Percentiles rank a stretch among this genome's conserved stretches.
These are phyloP conservation scores for Naja naja DNA, from an alignment of 2,113 vertebrate species.

Conservation along the genomic window DNA sequence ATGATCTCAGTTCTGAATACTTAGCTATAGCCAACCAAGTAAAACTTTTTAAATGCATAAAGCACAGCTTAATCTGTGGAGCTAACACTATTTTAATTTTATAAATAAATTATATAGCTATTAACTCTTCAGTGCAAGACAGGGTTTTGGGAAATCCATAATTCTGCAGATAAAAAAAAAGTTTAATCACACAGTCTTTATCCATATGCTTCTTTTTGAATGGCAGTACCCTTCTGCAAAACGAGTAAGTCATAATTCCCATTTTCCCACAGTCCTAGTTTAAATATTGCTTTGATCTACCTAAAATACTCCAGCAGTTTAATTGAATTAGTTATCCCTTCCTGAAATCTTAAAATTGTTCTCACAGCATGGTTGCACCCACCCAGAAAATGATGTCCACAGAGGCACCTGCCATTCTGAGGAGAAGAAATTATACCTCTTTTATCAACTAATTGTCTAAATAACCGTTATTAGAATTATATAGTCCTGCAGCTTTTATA, in stretches of 20 bases:
- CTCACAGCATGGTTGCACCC: background rate
- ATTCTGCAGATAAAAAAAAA: background rate
- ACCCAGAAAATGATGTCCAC: accelerated
- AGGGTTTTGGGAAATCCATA: background rate
- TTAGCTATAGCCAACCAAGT: background rate
- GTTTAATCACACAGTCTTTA: conserved; percentile 2
- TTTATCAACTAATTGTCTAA: background rate
- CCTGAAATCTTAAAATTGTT: background rate
- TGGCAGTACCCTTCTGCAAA: background rate
- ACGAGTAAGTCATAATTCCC: conserved; percentile 2
- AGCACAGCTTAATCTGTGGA: background rate
- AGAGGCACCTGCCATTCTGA: background rate
- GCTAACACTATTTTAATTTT: background rate
- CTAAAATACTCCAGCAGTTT: conserved; percentile 11
- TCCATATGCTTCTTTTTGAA: background rate
- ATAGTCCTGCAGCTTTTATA: background rate
- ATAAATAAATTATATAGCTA: background rate
- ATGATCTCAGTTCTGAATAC: background rate
- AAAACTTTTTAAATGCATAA: background rate
- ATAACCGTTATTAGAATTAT: background rate
- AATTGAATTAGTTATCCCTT: background rate
- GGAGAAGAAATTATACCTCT: conserved; percentile 16
- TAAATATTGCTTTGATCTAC: conserved; percentile 20
- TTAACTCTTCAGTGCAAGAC: background rate
- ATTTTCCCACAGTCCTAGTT: background rate